A percentile compares a stretch with the other conserved stretches of the same genome.
Conservation (phyloP, 2,113 vertebrate species). For the Paracanthobrama guichenoti region DNA sequence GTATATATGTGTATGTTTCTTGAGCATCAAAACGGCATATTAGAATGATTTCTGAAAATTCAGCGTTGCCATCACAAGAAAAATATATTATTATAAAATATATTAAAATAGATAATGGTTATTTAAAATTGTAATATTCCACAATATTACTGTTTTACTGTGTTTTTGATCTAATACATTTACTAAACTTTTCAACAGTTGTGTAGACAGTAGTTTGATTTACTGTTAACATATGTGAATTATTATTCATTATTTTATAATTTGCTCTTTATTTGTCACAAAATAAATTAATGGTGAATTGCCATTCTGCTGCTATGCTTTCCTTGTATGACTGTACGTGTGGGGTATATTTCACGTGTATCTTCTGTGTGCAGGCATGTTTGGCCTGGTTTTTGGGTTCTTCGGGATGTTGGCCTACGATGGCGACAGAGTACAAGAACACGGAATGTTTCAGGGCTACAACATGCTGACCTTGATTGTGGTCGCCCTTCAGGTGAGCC, state of each 20-base stretch:
- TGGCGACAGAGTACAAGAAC: conserved; percentile 84
- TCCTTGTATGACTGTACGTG: too few species aligned
- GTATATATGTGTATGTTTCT: background rate
- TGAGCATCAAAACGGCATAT: too few species aligned
- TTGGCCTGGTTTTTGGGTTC: conserved; percentile 90
- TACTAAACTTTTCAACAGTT: background rate
- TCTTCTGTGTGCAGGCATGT: conserved; percentile 78
- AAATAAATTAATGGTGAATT: too few species aligned
- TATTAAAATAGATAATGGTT: background rate
- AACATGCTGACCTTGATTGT: conserved; percentile 91
- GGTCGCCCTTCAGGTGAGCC: conserved; percentile 88
- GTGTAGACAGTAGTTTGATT: background rate
- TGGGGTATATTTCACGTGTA: background rate
- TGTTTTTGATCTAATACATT: background rate
- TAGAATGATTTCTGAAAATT: background rate
- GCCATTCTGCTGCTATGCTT: too few species aligned
- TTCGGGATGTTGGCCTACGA: conserved; percentile 92
- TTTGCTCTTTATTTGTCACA: too few species aligned
- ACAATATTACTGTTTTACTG: background rate
- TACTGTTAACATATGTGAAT: background rate
- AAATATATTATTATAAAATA: background rate
- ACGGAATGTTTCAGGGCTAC: conserved; percentile 97
- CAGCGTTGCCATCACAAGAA: background rate
- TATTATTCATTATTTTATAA: background rate
- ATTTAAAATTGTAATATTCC: background rate